Evolutionary conservation across 2,113 vertebrate genomes (phyloP).

Genomic region (Austrofundulus limnaeus): DNA sequence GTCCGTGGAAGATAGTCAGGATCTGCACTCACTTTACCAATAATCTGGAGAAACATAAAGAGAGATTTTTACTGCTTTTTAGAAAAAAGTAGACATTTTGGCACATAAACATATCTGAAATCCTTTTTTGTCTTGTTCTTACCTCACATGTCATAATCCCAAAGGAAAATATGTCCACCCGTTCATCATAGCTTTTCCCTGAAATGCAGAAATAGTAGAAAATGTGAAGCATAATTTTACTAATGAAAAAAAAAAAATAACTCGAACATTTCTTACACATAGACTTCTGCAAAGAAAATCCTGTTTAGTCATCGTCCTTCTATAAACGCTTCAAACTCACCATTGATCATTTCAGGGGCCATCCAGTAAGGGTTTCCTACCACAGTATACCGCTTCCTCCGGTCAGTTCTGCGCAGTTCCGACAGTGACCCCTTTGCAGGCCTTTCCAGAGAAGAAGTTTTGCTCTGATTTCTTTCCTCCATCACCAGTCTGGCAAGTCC

Average conservation of each 20-base stretch:
- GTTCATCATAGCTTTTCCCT: slow-evolving; percentile 95
- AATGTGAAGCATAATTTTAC: neutral
- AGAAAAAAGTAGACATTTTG: neutral
- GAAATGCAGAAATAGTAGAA: neutral
- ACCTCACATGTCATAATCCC: slow-evolving; percentile 97
- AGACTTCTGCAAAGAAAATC: too few relatives aligned
- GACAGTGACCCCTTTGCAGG: slow-evolving; percentile 65
- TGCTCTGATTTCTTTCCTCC: slow-evolving; percentile 81
- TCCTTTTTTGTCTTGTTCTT: slow-evolving; percentile 27
- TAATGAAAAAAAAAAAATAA: neutral
- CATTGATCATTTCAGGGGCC: slow-evolving; percentile 98
- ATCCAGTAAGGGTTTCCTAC: slow-evolving; percentile 99
- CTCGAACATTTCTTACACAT: too few relatives aligned
- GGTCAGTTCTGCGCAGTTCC: slow-evolving; percentile 84
- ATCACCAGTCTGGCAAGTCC: slow-evolving; percentile 90
- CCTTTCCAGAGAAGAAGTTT: slow-evolving; percentile 51
- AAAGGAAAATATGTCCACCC: slow-evolving; percentile 96
- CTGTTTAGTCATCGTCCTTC: neutral
- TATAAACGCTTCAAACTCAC: slow-evolving; percentile 68
- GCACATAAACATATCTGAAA: neutral
- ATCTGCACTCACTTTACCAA: slow-evolving; percentile 93
- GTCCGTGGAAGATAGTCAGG: slow-evolving; percentile 92
- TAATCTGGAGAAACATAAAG: slow-evolving; percentile 80
- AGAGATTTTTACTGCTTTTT: neutral
- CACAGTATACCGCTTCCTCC: slow-evolving; percentile 94